Conservation (phyloP, 2,113 vertebrate species). For the Aegotheles bennettii region DNA sequence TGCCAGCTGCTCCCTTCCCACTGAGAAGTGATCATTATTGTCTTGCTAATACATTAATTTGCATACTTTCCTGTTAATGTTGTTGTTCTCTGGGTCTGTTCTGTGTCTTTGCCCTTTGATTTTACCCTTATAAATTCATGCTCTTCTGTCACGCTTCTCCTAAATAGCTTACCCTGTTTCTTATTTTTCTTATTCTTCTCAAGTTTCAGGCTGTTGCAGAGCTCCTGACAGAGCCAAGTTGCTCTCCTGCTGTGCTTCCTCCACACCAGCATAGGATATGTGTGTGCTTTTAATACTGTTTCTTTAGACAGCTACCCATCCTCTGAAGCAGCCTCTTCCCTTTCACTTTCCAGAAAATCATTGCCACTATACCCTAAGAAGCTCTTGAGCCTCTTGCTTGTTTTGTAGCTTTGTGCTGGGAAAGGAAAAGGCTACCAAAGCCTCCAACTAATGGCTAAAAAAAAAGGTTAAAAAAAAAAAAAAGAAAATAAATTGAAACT, state of each 20-base stretch:
- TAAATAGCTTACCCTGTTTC: background rate
- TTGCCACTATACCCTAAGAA: background rate
- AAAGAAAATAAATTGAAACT: background rate
- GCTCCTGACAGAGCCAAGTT: background rate
- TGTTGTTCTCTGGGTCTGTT: background rate
- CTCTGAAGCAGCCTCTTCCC: background rate
- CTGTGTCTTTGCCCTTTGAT: background rate
- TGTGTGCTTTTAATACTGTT: background rate
- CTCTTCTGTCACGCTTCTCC: background rate
- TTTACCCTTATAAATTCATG: background rate
- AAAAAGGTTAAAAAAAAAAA: background rate
- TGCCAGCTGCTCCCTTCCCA: background rate
- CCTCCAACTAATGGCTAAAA: background rate
- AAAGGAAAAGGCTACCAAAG: background rate
- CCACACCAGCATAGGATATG: background rate
- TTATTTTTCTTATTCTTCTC: background rate
- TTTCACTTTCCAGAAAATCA: background rate
- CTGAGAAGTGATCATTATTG: background rate
- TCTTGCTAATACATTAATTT: background rate
- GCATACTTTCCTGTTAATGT: background rate
- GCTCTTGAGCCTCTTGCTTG: background rate
- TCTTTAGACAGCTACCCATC: background rate
- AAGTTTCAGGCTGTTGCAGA: background rate
- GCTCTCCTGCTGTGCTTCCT: constrained; percentile 17
- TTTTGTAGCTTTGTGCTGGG: background rate